Base-by-base conservation (phyloP, 2,113 vertebrate species). In the Leptobrachium leishanense region DNA sequence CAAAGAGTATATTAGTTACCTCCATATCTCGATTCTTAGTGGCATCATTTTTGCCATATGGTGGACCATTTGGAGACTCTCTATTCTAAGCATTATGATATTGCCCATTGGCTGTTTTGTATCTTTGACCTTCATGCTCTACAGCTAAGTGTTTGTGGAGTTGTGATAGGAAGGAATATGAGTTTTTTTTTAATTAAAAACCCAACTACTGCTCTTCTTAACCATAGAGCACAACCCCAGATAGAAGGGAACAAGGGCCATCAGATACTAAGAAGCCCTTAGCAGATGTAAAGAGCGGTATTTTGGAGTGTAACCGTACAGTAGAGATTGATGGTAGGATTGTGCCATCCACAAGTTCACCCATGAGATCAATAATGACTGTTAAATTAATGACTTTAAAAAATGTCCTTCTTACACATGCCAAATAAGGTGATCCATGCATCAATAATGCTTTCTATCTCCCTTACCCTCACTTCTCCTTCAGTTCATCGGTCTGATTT, bases 331-430 rank as follows among this genome's bases (percentile, higher is more conserved):
- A 73, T 79, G 70, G 63, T 44, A 13, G 43, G 67, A 31, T 43
- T 73, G 62, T 53, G 64, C 50, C 77, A 57, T 73, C n/a, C 43
- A 54, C 67, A 46, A 68, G 64, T 57, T 62, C 13, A 43, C 64
- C 43, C 78, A 46, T n/a, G 78, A 81, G 71, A 68, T 62, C 64
- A 41, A 74, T 80, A 67, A 80, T 68, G 72, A n/a, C 42, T 57
- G 63, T 74, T 74, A 74, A 41, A 44, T 43, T n/a, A 46, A 68
- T 72, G 44, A 72, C 46, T 72, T 72, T 72, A 72, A 72, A 72
- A 72, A 72, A 72, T 66, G 72, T 68, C 64, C 42, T 59, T 74
- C 63, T 80, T 62, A 62, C 78, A 63, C 72, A 68, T 57, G 40
- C 63, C 77, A 68, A 68, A 81, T 59, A 74, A 81, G 78, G 54